Evolutionary conservation across 2,888 invertebrate genomes (phyloP), one percentile per base, ranked within the genome.

Genomic region (Spodoptera exigua): DNA sequence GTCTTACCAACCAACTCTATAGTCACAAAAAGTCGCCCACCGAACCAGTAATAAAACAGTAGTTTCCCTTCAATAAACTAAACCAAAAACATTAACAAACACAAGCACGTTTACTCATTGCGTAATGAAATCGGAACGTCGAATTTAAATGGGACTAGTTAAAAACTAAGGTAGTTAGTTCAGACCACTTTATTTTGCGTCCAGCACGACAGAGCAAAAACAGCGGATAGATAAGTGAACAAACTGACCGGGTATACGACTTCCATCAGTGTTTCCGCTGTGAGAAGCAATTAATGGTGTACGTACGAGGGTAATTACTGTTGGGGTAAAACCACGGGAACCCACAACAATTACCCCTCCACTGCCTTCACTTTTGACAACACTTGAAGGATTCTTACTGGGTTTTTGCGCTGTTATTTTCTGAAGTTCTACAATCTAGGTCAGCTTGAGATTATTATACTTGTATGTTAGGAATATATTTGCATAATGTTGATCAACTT

Each of bases 211-310:
- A 62, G 64, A 62, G 60, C 66, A 75, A 72, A 72, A 76, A 74
- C 71, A 61, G 66, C 58, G 60, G 76, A 71, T 67, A 76, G 74
- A 74, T 77, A 76, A 74, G 73, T 77, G 70, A 71, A 79, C 74
- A 75, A 78, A 78, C 72, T 68, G 73, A 76, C 76, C 78, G 79
- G 80, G 82, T 84, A 83, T 83, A 83, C 82, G 80, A 80, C 79
- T 74, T 76, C 78, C 72, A 80, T 82, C 81, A 80, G 76, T 81
- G 81, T 68, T 72, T 78, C 80, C 78, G 81, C 74, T 70, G 79
- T 76, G 78, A 81, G 78, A 64, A 80, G 81, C 83, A 87, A 85
- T 86, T 86, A 86, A 81, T 76, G 81, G 79, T 82, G 76, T 81
- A 77, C 68, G 73, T 76, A 76, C 77, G 56, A 66, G 62, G 62